phyloP scores from a whole-genome alignment of 2,113 vertebrate genomes.

The Podocnemis expansa region DNA sequence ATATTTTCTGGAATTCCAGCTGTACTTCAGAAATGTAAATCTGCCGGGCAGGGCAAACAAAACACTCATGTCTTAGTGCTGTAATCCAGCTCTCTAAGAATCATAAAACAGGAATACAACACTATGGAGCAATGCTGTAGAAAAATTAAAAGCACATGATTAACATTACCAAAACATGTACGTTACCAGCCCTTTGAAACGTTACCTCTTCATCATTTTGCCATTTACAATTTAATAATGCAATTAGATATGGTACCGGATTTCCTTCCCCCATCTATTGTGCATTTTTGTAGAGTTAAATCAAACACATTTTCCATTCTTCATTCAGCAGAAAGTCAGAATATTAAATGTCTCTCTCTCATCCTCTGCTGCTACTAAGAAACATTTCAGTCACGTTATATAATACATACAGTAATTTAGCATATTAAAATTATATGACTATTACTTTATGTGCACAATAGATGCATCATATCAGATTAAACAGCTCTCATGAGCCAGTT shows the following conservation, averaged over 20 bases:
- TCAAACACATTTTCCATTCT: slow-evolving; percentile 78
- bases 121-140: slow-evolving; percentile 11
- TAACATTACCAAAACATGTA: slow-evolving; percentile 66
- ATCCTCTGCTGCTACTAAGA: slow-evolving; percentile 55
- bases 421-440: slow-evolving; percentile 33
- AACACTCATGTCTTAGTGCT: background rate
- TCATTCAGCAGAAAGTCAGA: slow-evolving; percentile 75
- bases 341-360: slow-evolving; percentile 67
- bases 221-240: slow-evolving; percentile 80
- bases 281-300: slow-evolving; percentile 79
- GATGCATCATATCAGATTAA: slow-evolving; percentile 35
- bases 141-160: slow-evolving; percentile 71
- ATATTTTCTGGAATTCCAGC: background rate
- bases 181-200: slow-evolving; percentile 71
- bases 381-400: slow-evolving; percentile 58
- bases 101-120: background rate
- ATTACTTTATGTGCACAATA: slow-evolving; percentile 40
- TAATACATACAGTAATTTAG: slow-evolving; percentile 50
- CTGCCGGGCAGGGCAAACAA: background rate
- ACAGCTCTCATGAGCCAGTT: slow-evolving; percentile 35
- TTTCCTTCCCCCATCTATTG: slow-evolving; percentile 46
- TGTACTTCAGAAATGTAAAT: background rate
- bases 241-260: slow-evolving; percentile 75
- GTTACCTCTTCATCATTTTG: slow-evolving; percentile 71
- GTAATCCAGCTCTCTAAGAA: background rate